These are phyloP conservation scores for Eupithecia inturbata DNA, from an alignment of 2,888 invertebrate species.

Conservation along the genomic window DNA sequence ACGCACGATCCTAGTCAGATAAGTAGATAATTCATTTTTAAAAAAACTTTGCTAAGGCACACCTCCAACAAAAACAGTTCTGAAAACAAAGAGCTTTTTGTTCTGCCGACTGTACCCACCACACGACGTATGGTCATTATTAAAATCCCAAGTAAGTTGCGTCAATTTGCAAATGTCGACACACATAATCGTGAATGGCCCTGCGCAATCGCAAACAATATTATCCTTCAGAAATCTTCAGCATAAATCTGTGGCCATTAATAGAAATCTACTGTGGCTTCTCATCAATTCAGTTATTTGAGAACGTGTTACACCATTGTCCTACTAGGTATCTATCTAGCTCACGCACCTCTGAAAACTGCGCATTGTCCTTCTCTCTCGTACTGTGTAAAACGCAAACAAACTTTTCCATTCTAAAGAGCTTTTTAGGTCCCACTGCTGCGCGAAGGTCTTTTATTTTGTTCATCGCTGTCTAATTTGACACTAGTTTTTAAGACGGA, in stretches of 20 bases:
- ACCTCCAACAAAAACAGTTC: not conserved
- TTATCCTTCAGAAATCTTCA: conserved; percentile 28
- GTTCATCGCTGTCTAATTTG: not conserved
- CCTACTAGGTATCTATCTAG: not conserved
- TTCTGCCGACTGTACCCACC: conserved; percentile 1
- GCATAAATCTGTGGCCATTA: conserved; percentile 19
- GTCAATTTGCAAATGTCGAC: conserved; percentile 38
- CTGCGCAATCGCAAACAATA: conserved; percentile 30
- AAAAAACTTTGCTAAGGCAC: no score
- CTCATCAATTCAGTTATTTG: conserved; percentile 20
- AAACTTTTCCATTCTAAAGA: not conserved
- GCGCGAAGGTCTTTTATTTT: not conserved
- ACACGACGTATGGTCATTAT: conserved; percentile 15
- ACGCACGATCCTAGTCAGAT: not conserved
- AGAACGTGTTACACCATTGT: conserved; percentile 6
- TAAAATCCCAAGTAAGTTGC: conserved; percentile 30
- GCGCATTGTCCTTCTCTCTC: not conserved
- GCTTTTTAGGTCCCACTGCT: not conserved
- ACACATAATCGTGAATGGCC: conserved; percentile 26
- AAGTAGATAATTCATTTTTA: not conserved
- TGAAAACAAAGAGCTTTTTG: not conserved
- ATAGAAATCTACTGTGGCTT: conserved; percentile 8
- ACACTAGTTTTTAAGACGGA: not conserved
- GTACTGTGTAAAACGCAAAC: not conserved
- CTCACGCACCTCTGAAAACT: not conserved